Evolutionary conservation across 2,888 invertebrate species (phyloP).

Genomic region (Epicampocera succincta): DNA sequence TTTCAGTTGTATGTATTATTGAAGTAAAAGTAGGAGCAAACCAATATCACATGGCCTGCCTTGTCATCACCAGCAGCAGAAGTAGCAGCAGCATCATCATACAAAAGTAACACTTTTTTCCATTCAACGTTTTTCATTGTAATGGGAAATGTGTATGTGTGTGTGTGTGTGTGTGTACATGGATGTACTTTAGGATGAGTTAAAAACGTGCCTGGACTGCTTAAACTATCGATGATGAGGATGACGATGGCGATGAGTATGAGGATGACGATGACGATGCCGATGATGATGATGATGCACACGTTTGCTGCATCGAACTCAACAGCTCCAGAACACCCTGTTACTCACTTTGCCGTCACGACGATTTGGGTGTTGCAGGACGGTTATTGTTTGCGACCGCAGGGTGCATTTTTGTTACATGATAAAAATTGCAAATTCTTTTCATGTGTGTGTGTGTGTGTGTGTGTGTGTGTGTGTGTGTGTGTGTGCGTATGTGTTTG

Average conservation of each 20-base stretch:
- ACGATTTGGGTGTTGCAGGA: constrained; percentile 34
- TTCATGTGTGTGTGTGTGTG: not conserved
- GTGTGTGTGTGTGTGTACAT: no score
- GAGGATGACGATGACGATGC: constrained; percentile 34
- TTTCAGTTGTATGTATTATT: constrained; percentile 1
- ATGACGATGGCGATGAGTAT: constrained; percentile 17
- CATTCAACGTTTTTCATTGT: constrained; percentile 26
- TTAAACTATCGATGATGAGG: constrained; percentile 48
- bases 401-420: constrained; percentile 69
- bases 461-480: no score
- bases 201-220: constrained; percentile 67
- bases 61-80: constrained; percentile 64
- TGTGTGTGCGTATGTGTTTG: no score
- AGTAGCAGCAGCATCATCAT: constrained; percentile 43
- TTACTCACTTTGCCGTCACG: not conserved
- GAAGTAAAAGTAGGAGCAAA: constrained; percentile 39
- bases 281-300: constrained; percentile 26
- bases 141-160: not conserved
- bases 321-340: not conserved
- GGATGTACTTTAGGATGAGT: constrained; percentile 51
- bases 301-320: constrained; percentile 10
- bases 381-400: constrained; percentile 66
- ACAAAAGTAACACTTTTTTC: constrained; percentile 60
- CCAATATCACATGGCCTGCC: constrained; percentile 68
- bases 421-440: constrained; percentile 67